A percentile compares a stretch with the other conserved stretches of the same genome.
Conservation (phyloP, 1,140 invertebrate species). For the Cheumatopsyche charites region DNA sequence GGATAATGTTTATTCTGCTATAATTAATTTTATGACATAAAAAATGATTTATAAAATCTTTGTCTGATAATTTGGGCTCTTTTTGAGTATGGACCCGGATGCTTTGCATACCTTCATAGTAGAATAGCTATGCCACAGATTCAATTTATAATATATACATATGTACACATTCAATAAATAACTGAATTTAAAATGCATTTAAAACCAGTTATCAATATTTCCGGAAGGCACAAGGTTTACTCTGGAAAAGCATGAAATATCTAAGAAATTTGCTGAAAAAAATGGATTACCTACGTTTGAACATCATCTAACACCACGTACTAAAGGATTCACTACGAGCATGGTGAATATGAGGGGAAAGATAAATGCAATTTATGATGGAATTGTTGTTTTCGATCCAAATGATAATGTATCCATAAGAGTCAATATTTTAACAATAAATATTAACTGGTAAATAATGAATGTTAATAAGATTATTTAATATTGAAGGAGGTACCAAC, state of each 20-base stretch:
- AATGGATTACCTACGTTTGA: slow-evolving; percentile 84
- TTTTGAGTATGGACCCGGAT: too few relatives aligned
- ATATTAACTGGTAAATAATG: too few relatives aligned
- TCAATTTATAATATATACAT: background rate
- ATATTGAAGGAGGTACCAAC: too few relatives aligned
- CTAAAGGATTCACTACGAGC: slow-evolving; percentile 86
- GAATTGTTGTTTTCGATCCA: slow-evolving; percentile 78
- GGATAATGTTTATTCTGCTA: too few relatives aligned
- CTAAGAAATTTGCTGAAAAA: slow-evolving; percentile 84
- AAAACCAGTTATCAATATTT: slow-evolving; percentile 79
- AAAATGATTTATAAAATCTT: too few relatives aligned
- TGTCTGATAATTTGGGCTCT: too few relatives aligned
- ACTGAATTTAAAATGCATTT: slow-evolving; percentile 23
- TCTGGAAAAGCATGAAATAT: slow-evolving; percentile 82
- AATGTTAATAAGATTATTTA: too few relatives aligned
- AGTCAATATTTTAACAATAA: too few relatives aligned
- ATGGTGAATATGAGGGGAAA: slow-evolving; percentile 73
- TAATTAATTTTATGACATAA: too few relatives aligned
- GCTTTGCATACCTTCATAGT: too few relatives aligned
- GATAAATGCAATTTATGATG: slow-evolving; percentile 84
- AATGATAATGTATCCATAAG: slow-evolving; percentile 56
- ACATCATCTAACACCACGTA: slow-evolving; percentile 88
- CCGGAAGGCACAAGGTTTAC: slow-evolving; percentile 95
- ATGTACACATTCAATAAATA: slow-evolving; percentile 1
- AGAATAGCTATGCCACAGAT: too few relatives aligned